Evolutionary conservation across 2,113 vertebrate genomes (phyloP).

Genomic region (Pongo pygmaeus): DNA sequence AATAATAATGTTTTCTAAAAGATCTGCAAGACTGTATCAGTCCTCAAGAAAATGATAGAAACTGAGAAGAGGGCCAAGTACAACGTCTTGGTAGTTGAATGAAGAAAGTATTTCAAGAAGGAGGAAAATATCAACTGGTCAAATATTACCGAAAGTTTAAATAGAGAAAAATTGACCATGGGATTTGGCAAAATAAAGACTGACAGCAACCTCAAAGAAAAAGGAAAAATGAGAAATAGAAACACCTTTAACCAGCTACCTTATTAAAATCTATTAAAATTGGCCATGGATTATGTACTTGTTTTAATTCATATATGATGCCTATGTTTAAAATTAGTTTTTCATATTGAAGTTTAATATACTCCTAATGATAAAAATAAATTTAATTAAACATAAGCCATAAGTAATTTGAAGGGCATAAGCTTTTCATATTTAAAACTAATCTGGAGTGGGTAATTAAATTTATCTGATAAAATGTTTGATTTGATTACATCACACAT

Average conservation of each 20-base stretch:
- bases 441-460: conserved; percentile 29
- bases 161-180: neutral
- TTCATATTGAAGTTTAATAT: conserved; percentile 33
- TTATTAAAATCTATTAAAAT: neutral
- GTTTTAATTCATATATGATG: neutral
- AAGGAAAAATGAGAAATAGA: neutral
- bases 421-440: conserved; percentile 45
- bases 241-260: neutral
- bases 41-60: neutral
- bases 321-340: neutral
- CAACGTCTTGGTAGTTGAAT: neutral
- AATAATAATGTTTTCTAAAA: neutral
- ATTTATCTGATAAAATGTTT: neutral
- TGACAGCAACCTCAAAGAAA: neutral
- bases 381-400: conserved; percentile 33
- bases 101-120: neutral
- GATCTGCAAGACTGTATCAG: neutral
- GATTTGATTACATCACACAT: neutral
- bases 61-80: neutral
- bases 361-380: neutral
- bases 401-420: neutral
- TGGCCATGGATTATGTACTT: neutral
- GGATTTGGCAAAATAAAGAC: neutral
- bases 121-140: neutral
- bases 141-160: neutral